Base-by-base conservation (phyloP, 2,888 invertebrate species). In the Amaurobius ferox region DNA sequence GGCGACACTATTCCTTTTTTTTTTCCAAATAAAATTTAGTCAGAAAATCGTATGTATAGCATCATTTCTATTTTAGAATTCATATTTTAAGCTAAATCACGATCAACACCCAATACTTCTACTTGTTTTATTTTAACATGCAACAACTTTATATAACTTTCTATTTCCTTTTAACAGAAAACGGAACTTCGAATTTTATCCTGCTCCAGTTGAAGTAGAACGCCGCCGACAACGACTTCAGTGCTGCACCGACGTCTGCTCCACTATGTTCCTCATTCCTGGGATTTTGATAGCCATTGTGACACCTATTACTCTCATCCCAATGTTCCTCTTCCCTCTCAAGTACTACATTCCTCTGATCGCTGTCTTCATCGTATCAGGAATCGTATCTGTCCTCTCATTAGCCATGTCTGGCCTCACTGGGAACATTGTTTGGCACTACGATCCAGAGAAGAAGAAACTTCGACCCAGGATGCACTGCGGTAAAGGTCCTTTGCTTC, bases 371-470 rank as follows among this genome's bases (percentile, higher is more conserved):
- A 35, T 86, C 13, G 19, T 70, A 5, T 77, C 70, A 0, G 72
- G 83, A 13, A 28, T 32, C 29, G 39, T 79, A 1, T 61, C 86
- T 0, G 73, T 83, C 19, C 26, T 83, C 5, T 39, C 86, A 0
- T 19, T 88, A 32, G 79, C 79, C 2, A 19, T 88, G 28, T 87
- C 86, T 0, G 83, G 88, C 1, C 35, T 88, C 1, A 40, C 79
- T 0, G 88, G 88, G n/a, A 88, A 88, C 40, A 44, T 88, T 5
- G 88, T 86, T 13, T 88, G 88, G 88, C 73, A 83, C 72, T 88
- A 77, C 44, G 88, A 88, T 29, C 26, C 55, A 5, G 39, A 68
- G 1, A 86, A 67, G 19, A 35, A 86, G 26, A 74, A 32, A 29
- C 55, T 85, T 39, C 48, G 83, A 3, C 86, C 80, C 5, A 64